Evolutionary conservation across 2,113 vertebrate species (phyloP).

Genomic region (Spilogale gracilis): DNA sequence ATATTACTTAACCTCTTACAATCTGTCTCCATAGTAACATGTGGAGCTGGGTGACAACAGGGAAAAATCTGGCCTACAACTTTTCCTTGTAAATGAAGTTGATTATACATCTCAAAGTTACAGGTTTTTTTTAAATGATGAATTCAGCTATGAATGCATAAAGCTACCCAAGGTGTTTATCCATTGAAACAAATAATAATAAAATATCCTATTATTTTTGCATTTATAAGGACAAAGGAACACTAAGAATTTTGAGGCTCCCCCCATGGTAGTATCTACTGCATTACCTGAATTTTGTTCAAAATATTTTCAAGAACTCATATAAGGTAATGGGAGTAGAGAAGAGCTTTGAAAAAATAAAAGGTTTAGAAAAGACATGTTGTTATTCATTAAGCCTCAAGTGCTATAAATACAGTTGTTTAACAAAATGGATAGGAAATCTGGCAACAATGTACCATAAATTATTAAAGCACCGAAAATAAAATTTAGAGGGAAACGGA

Average conservation of each 20-base stretch:
- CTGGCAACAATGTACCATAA: not conserved
- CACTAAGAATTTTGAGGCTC: not conserved
- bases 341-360: not conserved
- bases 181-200: not conserved
- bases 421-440: not conserved
- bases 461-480: conserved; percentile 1
- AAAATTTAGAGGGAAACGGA: not conserved
- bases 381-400: not conserved
- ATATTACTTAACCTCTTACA: not conserved
- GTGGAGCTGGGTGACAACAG: not conserved
- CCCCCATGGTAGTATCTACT: not conserved
- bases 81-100: not conserved
- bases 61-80: not conserved
- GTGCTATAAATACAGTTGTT: not conserved
- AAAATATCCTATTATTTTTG: not conserved
- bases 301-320: conserved; percentile 9
- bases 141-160: not conserved
- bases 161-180: not conserved
- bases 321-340: not conserved
- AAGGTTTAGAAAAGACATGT: not conserved
- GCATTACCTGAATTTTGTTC: not conserved
- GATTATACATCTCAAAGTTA: not conserved
- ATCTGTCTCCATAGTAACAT: not conserved
- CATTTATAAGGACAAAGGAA: not conserved
- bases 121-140: not conserved